Conservation (phyloP, 2,888 invertebrate species). For the Drosophila fulvimacula region DNA sequence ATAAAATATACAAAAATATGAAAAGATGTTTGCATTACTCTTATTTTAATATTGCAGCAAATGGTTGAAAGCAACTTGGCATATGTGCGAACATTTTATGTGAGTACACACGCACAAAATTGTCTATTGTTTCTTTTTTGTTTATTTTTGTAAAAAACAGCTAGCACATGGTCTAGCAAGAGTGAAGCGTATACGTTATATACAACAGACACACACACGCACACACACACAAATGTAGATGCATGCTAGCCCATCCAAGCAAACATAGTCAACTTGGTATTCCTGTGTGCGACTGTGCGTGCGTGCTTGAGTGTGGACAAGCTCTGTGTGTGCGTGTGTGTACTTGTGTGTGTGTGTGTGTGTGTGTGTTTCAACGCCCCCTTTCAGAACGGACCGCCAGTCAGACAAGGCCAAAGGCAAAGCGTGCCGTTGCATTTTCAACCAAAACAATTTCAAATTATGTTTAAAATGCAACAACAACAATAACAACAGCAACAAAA, state of each 20-base stretch:
- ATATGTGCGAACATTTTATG: conserved; percentile 67
- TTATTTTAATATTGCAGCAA: conserved; percentile 69
- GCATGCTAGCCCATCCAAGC: conserved; percentile 4
- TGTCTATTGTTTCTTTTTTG: conserved; percentile 47
- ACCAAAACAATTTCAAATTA: conserved; percentile 74
- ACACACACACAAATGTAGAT: background rate
- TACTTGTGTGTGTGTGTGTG: conserved; percentile 9
- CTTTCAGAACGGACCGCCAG: conserved; percentile 11
- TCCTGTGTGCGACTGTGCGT: conserved; percentile 49
- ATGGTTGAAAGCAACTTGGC: conserved; percentile 65
- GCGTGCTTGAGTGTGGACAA: conserved; percentile 61
- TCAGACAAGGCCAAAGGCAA: conserved; percentile 61
- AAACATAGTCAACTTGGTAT: conserved; percentile 30
- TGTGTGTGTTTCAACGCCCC: conserved; percentile 11
- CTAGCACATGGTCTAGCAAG: conserved; percentile 49
- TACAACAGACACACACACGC: background rate
- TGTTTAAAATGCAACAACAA: conserved; percentile 54
- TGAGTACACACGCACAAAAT: conserved; percentile 38
- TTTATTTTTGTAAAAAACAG: conserved; percentile 39
- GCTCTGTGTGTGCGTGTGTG: conserved; percentile 4
- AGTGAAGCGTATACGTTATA: conserved; percentile 47
- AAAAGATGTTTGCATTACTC: conserved; percentile 62
- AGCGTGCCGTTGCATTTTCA: conserved; percentile 69
- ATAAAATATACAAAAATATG: conserved; percentile 3
- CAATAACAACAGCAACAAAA: background rate